A percentile compares a stretch with the other conserved stretches of the same genome.
phyloP scores from a whole-genome alignment of 1,140 invertebrate species.

The Diploscapter pachys region DNA sequence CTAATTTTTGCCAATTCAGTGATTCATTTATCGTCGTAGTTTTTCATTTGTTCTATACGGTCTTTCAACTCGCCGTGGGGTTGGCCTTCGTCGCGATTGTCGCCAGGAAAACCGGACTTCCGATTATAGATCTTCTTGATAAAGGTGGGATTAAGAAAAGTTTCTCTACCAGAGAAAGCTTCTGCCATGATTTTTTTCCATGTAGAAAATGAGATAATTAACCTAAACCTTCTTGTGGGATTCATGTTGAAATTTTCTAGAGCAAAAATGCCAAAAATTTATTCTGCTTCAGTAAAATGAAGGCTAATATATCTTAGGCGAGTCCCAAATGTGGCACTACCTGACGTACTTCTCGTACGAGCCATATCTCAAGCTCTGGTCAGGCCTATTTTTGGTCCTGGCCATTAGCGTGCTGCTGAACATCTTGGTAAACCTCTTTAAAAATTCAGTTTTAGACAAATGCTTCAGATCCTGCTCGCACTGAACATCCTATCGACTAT shows the following conservation, averaged over 20 bases:
- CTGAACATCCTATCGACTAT: conserved; percentile 48
- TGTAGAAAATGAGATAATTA: background rate
- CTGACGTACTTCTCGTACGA: conserved; percentile 51
- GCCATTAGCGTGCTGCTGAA: conserved; percentile 48
- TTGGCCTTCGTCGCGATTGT: conserved; percentile 49
- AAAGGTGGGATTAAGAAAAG: conserved; percentile 32
- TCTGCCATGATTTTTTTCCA: no score
- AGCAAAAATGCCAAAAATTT: background rate
- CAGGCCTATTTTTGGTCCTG: conserved; percentile 46
- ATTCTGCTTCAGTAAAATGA: background rate
- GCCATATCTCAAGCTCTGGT: conserved; percentile 46
- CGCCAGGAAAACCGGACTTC: conserved; percentile 42
- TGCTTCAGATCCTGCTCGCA: conserved; percentile 45
- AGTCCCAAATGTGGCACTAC: conserved; percentile 51
- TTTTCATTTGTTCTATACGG: conserved; percentile 43
- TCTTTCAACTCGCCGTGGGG: conserved; percentile 47
- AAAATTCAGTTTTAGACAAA: background rate
- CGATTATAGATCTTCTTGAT: conserved; percentile 43
- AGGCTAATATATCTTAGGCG: conserved; percentile 8
- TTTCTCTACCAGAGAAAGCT: no score
- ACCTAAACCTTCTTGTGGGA: background rate
- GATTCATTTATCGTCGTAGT: conserved; percentile 53
- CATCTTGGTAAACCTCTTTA: conserved; percentile 48
- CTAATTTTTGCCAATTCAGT: conserved; percentile 34
- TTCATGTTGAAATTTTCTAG: background rate